Evolutionary conservation across 2,113 vertebrate genomes (phyloP).

Genomic region (Labeo rohita): DNA sequence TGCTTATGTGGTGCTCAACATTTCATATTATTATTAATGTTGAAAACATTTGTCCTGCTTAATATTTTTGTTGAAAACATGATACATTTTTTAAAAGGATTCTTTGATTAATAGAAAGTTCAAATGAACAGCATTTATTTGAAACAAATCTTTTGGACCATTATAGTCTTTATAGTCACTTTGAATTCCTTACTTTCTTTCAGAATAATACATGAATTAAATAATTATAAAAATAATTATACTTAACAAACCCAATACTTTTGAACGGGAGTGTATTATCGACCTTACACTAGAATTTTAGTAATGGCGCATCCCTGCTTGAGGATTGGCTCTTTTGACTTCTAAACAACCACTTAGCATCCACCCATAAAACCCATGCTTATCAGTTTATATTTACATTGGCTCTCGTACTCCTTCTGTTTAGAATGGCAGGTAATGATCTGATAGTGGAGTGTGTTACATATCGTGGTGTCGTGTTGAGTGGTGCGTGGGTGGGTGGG

Average conservation of each 20-base stretch:
- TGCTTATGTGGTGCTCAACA: neutral
- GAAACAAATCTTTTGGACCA: neutral
- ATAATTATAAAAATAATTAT: too few species aligned
- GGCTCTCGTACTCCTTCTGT: neutral
- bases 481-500: slow-evolving; percentile 62
- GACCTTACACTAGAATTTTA: neutral
- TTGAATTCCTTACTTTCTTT: neutral
- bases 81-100: neutral
- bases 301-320: neutral
- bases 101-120: neutral
- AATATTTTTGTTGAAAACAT: neutral
- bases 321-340: neutral
- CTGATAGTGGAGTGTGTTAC: slow-evolving; percentile 9
- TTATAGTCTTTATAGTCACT: neutral
- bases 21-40: neutral
- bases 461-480: neutral
- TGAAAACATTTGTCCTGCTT: neutral
- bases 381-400: neutral
- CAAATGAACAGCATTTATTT: neutral
- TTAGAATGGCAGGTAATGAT: slow-evolving; percentile 20
- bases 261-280: neutral
- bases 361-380: neutral
- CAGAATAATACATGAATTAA: too few species aligned
- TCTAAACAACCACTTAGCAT: neutral
- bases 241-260: neutral